Percentiles rank a stretch among this genome's conserved stretches.
Conservation (phyloP, 92 coral and sea anemone genomes). For the Palythoa grandiflora region DNA sequence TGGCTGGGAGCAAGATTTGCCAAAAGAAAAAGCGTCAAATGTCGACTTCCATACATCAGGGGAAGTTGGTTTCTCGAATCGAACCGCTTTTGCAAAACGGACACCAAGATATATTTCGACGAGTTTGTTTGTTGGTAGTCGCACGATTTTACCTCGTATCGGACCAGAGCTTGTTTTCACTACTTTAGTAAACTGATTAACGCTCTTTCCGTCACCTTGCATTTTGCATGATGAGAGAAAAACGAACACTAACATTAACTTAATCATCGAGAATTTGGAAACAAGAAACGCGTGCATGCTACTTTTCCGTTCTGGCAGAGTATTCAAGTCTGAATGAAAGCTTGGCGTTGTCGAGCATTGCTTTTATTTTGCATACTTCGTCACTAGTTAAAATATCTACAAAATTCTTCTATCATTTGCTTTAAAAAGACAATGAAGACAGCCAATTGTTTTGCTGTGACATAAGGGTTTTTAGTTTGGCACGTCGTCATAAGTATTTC, state of each 20-base stretch:
- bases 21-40: constrained; percentile 1
- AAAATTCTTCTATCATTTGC: no score
- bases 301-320: neutral
- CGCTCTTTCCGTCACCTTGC: neutral
- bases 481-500: no score
- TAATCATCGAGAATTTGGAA: neutral
- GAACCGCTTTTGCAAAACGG: constrained; percentile 14
- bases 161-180: neutral
- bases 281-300: neutral
- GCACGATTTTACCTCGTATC: constrained; percentile 13
- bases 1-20: constrained; percentile 24
- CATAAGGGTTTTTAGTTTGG: no score
- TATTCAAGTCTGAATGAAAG: neutral
- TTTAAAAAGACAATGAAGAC: no score
- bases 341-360: neutral
- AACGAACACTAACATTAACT: neutral
- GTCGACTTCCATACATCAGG: constrained; percentile 2
- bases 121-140: neutral
- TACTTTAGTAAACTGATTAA: neutral
- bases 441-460: no score
- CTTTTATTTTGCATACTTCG: neutral
- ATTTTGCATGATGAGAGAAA: neutral
- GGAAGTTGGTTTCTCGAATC: constrained; percentile 7
- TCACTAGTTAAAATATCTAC: neutral
- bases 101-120: constrained; percentile 6